Evolutionary conservation across 92 coral and sea anemone species (phyloP), one percentile per base, ranked within the genome.

Genomic region (Epizoanthus illoricatus): DNA sequence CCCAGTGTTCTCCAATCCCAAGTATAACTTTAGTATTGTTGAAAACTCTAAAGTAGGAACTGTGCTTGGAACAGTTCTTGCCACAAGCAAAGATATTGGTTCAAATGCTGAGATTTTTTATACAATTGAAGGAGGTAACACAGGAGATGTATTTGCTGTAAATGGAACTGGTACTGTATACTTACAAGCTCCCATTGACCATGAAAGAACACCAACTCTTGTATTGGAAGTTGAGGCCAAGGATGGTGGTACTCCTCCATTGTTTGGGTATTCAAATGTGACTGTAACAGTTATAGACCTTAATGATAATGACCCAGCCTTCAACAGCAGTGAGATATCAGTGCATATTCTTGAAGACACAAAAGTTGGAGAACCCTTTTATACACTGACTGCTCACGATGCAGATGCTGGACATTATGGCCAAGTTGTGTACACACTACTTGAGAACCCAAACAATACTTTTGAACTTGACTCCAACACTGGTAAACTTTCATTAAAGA

Each of bases 81-180:
- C 99, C 40, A 86, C 89, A 33, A 97, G 99, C 71, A 84, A 92
- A 86, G 99, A 97, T 76, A 84, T 91, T 75, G 99, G 99, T 15
- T 76, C 89, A 73, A 94, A 94, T 90, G 99, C 97, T 3, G 90
- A 82, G n/a, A 84, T 97, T 70, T 90, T 75, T 60, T 97, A 97
- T 75, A 85, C 91, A 13, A 84, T 97, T 6, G 75, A 43, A 11
- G 85, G 84, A 64, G 94, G 92, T 13, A 76, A 90, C 55, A 52
- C 71, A 36, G 86, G 76, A 52, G 70, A 67, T 24, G 68, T 79
- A 36, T 94, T 97, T 83, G 74, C 81, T 19, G 85, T 94, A 65
- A 97, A 97, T 82, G 73, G 76, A 7, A 94, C 93, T 88, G 99
- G 99, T 19, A 85, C 92, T 56, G 68, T 97, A 45, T 90, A 88